A percentile compares a stretch with the other conserved stretches of the same genome.
Conservation (phyloP, 2,113 vertebrate genomes). For the Callipepla californica region DNA sequence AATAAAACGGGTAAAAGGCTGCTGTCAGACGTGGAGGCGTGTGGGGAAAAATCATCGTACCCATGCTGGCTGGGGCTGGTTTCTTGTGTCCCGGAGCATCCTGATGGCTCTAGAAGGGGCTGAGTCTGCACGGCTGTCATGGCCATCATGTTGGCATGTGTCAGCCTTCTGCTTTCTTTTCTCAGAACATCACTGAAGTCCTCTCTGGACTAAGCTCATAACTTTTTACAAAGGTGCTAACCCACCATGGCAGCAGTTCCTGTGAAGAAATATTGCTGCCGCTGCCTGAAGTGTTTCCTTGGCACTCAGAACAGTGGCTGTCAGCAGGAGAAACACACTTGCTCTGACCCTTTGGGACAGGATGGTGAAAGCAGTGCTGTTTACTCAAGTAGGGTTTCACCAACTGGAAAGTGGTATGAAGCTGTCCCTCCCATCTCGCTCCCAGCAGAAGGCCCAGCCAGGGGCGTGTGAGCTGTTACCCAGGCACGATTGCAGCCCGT, state of each 20-base stretch:
- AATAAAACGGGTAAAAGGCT: not conserved
- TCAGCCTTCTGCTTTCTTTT: not conserved
- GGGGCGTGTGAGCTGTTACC: not conserved
- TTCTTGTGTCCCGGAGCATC: fast-evolving
- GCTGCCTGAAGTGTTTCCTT: not conserved
- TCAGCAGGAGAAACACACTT: not conserved
- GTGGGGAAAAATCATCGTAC: fast-evolving
- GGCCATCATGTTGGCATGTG: not conserved
- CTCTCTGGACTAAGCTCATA: not conserved
- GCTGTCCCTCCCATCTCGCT: not conserved
- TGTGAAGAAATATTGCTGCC: not conserved
- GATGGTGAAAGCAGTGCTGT: not conserved
- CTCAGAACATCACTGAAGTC: not conserved
- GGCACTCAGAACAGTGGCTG: not conserved
- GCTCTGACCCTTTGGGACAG: not conserved
- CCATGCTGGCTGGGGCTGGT: not conserved
- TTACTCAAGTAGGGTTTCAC: not conserved
- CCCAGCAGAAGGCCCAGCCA: not conserved
- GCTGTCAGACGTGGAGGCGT: not conserved
- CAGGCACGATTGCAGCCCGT: not conserved
- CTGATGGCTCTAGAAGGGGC: no score
- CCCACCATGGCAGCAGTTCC: not conserved
- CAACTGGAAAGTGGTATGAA: not conserved
- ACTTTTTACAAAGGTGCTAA: not conserved
- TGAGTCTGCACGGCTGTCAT: fast-evolving